Base-by-base conservation (phyloP, 2,888 invertebrate genomes). In the Dichetophora obliterata region DNA sequence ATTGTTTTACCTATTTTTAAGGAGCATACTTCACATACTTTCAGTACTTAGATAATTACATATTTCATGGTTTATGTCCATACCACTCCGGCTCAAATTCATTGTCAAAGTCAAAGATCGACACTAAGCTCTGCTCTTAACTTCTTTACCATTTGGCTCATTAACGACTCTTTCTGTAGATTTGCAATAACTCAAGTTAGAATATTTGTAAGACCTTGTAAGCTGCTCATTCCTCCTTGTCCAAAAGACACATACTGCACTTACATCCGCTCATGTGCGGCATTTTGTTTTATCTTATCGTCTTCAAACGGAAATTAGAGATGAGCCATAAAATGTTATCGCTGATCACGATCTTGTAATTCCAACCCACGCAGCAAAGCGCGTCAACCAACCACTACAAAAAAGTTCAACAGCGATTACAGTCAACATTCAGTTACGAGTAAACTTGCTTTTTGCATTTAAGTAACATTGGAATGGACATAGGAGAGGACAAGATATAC, bases 311-410 rank as follows among this genome's bases (percentile, higher is more conserved):
- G 72, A 76, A 76, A 76, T 76, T 77, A 63, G 76, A 75, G 75
- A 54, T 74, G 76, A 24, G 68, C 76, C 63, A 70, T 70, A 72
- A 80, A 81, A 81, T 80, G 81, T 87, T 86, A 88, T 88, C 88
- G 86, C 84, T 87, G 87, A 88, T 88, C 88, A 88, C 88, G 88
- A 88, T 88, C 88, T 85, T 88, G 88, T 88, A 88, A 88, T 87
- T 87, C 85, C 88, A 87, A 84, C 88, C 88, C 88, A 88, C 88
- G 88, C 88, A 88, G 83, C 79, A 78, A 76, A 63, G 61, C 34
- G 52, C 73, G 73, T 61, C 50, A 54, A 63, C 63, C 50, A 54
- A 63, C 63, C 63, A 50, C 50, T n/a, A 61, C 59, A 14, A 43
- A 71, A 27, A 57, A 11, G n/a, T 34, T 31, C 31, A 71, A 57